Percentiles rank a stretch among this genome's conserved stretches.
Evolutionary conservation across 2,113 vertebrate genomes (phyloP).

Genomic region (Andinoacara biseriatus): DNA sequence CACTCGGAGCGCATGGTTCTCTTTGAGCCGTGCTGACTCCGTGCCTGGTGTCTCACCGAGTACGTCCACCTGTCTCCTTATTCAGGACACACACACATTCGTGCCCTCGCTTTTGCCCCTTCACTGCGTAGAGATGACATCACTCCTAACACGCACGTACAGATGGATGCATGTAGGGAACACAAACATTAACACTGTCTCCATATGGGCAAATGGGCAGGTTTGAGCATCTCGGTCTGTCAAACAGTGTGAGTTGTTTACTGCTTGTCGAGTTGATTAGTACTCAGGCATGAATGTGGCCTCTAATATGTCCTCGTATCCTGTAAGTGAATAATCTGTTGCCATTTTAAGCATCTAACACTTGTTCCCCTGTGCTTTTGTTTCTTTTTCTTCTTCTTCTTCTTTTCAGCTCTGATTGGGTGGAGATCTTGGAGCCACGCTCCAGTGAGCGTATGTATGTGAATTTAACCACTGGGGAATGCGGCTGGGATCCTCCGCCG

Average conservation of each 20-base stretch:
- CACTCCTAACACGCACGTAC: slow-evolving; percentile 37
- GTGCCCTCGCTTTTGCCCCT: slow-evolving; percentile 24
- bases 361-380: not conserved
- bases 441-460: slow-evolving; percentile 90
- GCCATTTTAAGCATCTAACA: not conserved
- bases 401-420: slow-evolving; percentile 86
- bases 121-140: slow-evolving; percentile 52
- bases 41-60: slow-evolving; percentile 56
- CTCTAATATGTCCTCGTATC: slow-evolving; percentile 8
- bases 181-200: slow-evolving; percentile 32
- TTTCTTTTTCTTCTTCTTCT: slow-evolving; percentile 10
- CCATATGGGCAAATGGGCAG: slow-evolving; percentile 52
- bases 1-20: slow-evolving; percentile 53
- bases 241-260: slow-evolving; percentile 58
- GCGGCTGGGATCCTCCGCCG: slow-evolving; percentile 88
- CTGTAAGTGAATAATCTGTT: slow-evolving; percentile 13
- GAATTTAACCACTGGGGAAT: slow-evolving; percentile 86
- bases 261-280: slow-evolving; percentile 42
- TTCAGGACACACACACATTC: slow-evolving; percentile 21
- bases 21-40: slow-evolving; percentile 52
- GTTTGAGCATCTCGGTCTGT: slow-evolving; percentile 38
- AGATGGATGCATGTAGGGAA: slow-evolving; percentile 55
- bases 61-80: slow-evolving; percentile 67
- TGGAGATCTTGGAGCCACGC: slow-evolving; percentile 92
- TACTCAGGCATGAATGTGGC: slow-evolving; percentile 31